Base-by-base conservation (phyloP, 2,797 vertebrate genomes). In the Cossypha dichroa region DNA sequence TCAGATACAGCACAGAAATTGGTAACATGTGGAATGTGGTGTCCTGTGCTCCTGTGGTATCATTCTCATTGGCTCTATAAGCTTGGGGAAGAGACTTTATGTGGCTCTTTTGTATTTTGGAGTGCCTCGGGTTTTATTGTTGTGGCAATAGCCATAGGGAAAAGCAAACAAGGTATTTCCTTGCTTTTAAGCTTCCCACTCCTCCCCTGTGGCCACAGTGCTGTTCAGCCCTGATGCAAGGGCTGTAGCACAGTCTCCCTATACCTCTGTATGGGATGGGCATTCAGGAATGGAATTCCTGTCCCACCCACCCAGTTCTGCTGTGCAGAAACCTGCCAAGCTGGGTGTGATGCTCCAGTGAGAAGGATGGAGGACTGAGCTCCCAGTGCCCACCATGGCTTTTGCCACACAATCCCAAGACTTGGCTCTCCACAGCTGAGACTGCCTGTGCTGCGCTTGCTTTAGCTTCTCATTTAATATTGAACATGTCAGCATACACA, bases 231-330 rank as follows among this genome's bases (percentile, higher is more conserved):
- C 38, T 4, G 3, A 19, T 22, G 31, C 40, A n/a, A 19, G 82
- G 55, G 28, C 31, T 5, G 40, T 7, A 19, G 7, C 33, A 18
- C 2, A 26, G 22, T 11, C 0, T 2, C 14, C 18, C 21, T 51
- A 0, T 17, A 4, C 2, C 18, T 51, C 14, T 1, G 0, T 16
- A 20, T 28, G 21, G 26, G 11, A 5, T 3, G 9, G 21, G 46
- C 5, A 1, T 4, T 21, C 46, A 45, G 86, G 25, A 29, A 1
- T 43, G 67, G 13, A 29, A 22, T 76, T 43, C 34, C 38, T 48
- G 33, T 20, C 40, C 40, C 28, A 22, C 31, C 34, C 40, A 18
- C 41, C 31, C 22, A 2, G 7, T 55, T 48, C 40, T 62, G 31
- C 13, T 40, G 52, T 19, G 28, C 8, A 22, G 38, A 54, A 36